A percentile compares a stretch with the other conserved stretches of the same genome.
These are phyloP conservation scores for Falco columbarius DNA, from an alignment of 2,797 vertebrate species.

Conservation along the genomic window DNA sequence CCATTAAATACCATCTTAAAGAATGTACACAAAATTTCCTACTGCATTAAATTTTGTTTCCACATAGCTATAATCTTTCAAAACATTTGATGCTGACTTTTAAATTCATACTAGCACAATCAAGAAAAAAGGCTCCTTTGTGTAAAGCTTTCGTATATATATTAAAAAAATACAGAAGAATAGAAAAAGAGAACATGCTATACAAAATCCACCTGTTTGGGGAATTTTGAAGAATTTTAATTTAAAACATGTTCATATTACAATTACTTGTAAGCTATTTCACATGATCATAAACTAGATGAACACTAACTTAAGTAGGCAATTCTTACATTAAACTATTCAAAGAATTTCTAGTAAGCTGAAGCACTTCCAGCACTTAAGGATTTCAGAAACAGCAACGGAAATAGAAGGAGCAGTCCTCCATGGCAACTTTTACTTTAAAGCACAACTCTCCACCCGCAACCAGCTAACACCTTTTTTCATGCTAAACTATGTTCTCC, in stretches of 20 bases:
- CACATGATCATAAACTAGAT: not conserved
- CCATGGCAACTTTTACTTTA: not conserved
- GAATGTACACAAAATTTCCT: not conserved
- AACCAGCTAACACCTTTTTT: not conserved
- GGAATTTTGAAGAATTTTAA: not conserved
- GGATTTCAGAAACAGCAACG: not conserved
- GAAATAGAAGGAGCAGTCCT: not conserved
- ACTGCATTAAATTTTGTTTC: not conserved
- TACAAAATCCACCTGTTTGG: not conserved
- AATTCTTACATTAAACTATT: not conserved
- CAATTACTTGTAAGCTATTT: not conserved
- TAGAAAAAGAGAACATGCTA: not conserved
- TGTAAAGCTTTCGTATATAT: not conserved
- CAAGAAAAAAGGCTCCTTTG: not conserved
- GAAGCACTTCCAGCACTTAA: not conserved
- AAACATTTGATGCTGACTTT: not conserved
- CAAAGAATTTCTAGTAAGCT: not conserved
- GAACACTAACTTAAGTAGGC: not conserved
- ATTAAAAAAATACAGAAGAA: not conserved
- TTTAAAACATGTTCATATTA: not conserved
- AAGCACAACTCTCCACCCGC: not conserved
- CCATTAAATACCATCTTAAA: not conserved
- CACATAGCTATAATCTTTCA: not conserved
- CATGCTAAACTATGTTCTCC: not conserved
- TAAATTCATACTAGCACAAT: not conserved